These are phyloP conservation scores for Creontiades dilutus DNA, from an alignment of 2,888 invertebrate genomes.

Conservation along the genomic window DNA sequence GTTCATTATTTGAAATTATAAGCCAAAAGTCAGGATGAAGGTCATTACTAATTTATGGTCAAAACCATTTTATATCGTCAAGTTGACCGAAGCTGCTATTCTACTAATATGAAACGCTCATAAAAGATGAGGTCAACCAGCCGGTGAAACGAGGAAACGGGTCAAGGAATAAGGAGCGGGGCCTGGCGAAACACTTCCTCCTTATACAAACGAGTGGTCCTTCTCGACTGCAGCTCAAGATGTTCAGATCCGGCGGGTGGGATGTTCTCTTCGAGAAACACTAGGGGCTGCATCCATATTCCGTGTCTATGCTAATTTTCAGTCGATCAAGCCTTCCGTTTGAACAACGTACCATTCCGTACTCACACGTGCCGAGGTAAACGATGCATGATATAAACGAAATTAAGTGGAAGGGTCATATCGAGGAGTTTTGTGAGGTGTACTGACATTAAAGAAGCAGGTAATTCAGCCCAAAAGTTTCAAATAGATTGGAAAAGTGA, in stretches of 20 bases:
- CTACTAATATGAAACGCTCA: background rate
- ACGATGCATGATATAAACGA: no score
- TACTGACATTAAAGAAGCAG: no score
- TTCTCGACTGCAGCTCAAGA: background rate
- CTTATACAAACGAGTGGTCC: background rate
- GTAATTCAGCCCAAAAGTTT: no score
- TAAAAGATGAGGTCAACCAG: slow-evolving; percentile 32
- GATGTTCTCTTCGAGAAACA: background rate
- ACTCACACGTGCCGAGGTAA: no score
- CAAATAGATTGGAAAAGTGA: no score
- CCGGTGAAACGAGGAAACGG: slow-evolving; percentile 16
- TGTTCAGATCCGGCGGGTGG: background rate
- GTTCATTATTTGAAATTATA: no score
- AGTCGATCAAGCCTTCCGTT: slow-evolving; percentile 13
- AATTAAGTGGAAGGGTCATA: no score
- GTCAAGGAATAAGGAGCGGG: slow-evolving; percentile 11
- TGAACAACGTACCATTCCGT: no score
- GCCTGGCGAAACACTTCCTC: slow-evolving; percentile 40
- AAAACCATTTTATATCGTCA: background rate
- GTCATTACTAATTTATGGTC: no score
- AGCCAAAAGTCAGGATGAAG: no score
- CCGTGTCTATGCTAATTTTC: background rate
- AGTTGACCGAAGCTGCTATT: background rate
- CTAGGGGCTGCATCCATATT: background rate
- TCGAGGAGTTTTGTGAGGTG: no score